phyloP scores from a whole-genome alignment of 2,888 invertebrate genomes.

The Eupithecia tripunctaria region DNA sequence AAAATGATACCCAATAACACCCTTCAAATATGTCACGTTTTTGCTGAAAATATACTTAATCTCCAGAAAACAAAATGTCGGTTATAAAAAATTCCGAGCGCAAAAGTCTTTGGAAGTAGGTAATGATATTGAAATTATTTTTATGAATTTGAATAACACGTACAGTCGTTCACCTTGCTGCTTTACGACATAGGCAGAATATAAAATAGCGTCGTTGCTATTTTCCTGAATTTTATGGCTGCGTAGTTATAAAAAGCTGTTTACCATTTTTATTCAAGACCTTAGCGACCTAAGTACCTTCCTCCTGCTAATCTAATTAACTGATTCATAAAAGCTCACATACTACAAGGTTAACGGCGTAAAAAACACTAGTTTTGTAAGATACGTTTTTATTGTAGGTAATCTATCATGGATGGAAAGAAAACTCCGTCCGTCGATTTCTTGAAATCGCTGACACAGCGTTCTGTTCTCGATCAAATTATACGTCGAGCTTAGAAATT shows the following conservation, averaged over 20 bases:
- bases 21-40: not conserved
- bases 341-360: not conserved
- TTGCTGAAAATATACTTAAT: not conserved
- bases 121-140: conserved; percentile 31
- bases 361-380: not conserved
- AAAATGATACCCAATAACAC: too few species aligned
- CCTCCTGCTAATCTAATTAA: not conserved
- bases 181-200: conserved; percentile 42
- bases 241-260: conserved; percentile 16
- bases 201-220: conserved; percentile 40
- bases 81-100: conserved; percentile 14
- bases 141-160: conserved; percentile 33
- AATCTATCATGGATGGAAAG: conserved; percentile 41
- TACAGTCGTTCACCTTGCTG: conserved; percentile 38
- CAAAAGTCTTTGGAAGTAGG: conserved; percentile 18
- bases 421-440: conserved; percentile 57
- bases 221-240: conserved; percentile 31
- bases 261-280: conserved; percentile 13
- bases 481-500: conserved; percentile 64
- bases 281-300: not conserved
- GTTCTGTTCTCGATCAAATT: conserved; percentile 79
- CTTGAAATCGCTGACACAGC: conserved; percentile 64
- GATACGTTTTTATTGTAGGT: not conserved
- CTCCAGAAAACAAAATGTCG: not conserved
- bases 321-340: not conserved